A percentile compares a stretch with the other conserved stretches of the same genome.
phyloP scores from a whole-genome alignment of 2,113 vertebrate species.

The Mustela lutreola region DNA sequence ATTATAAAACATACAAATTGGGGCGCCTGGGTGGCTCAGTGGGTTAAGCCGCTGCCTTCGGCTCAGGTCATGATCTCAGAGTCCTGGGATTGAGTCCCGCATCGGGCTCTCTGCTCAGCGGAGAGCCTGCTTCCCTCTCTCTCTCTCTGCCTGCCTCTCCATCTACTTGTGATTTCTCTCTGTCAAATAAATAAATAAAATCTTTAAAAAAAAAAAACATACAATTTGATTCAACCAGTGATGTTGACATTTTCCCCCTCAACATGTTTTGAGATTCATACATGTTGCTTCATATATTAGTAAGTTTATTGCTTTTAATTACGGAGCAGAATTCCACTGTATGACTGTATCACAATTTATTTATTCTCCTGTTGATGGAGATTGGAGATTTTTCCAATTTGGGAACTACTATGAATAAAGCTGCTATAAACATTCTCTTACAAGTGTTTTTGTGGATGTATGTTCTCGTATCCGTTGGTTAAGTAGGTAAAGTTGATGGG shows the following conservation, averaged over 20 bases:
- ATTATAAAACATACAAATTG: neutral
- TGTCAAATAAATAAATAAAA: no score
- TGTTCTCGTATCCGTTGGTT: neutral
- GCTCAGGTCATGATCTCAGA: no score
- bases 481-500: neutral
- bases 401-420: neutral
- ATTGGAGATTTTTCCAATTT: neutral
- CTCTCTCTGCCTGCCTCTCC: no score
- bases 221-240: neutral
- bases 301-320: neutral
- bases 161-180: no score
- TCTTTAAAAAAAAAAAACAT: neutral
- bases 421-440: neutral
- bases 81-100: no score
- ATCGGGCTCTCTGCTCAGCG: no score
- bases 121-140: no score
- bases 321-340: neutral
- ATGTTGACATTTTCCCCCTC: neutral
- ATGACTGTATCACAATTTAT: neutral
- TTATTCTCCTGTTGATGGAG: neutral
- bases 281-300: neutral
- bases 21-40: no score
- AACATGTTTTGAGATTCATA: neutral
- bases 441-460: neutral
- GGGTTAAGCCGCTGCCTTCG: no score